Evolutionary conservation across 2,113 vertebrate species (phyloP).

Genomic region (Hassar affinis): DNA sequence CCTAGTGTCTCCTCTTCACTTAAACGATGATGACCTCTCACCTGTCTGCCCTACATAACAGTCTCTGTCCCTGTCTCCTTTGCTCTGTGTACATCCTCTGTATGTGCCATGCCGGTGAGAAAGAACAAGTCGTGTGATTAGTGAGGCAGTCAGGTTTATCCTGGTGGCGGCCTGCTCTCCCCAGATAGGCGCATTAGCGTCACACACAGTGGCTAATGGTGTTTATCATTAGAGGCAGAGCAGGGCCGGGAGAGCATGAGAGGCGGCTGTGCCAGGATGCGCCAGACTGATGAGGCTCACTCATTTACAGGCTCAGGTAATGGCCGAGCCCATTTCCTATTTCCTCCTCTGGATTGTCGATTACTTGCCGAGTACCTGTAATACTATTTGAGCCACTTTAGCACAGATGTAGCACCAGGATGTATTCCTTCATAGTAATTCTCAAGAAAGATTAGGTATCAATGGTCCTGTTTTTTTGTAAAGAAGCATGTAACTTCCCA

Average conservation of each 20-base stretch:
- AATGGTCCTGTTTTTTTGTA: not conserved
- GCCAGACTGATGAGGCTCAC: slow-evolving; percentile 53
- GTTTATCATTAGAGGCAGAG: slow-evolving; percentile 62
- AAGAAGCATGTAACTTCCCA: not conserved
- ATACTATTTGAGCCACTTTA: slow-evolving; percentile 47
- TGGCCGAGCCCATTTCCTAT: slow-evolving; percentile 49
- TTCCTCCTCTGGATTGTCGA: slow-evolving; percentile 50
- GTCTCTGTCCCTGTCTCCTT: not conserved
- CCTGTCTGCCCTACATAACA: slow-evolving; percentile 35
- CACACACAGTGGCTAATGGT: slow-evolving; percentile 57
- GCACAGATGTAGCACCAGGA: slow-evolving; percentile 44
- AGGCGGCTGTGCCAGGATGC: slow-evolving; percentile 44
- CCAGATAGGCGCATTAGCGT: slow-evolving; percentile 58
- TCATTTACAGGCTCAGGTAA: slow-evolving; percentile 54
- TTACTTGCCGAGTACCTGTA: slow-evolving; percentile 64
- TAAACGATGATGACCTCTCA: slow-evolving; percentile 43
- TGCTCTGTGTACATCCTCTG: slow-evolving; percentile 10
- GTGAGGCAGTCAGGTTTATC: slow-evolving; percentile 57
- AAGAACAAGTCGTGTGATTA: slow-evolving; percentile 54
- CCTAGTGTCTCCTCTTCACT: not conserved
- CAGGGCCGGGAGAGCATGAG: slow-evolving; percentile 36
- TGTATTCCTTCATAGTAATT: slow-evolving; percentile 34
- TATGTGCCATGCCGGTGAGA: slow-evolving; percentile 28
- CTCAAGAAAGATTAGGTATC: not conserved
- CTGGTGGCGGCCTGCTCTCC: slow-evolving; percentile 53